Base-by-base conservation (phyloP, 2,797 vertebrate genomes). In the Paguma larvata region DNA sequence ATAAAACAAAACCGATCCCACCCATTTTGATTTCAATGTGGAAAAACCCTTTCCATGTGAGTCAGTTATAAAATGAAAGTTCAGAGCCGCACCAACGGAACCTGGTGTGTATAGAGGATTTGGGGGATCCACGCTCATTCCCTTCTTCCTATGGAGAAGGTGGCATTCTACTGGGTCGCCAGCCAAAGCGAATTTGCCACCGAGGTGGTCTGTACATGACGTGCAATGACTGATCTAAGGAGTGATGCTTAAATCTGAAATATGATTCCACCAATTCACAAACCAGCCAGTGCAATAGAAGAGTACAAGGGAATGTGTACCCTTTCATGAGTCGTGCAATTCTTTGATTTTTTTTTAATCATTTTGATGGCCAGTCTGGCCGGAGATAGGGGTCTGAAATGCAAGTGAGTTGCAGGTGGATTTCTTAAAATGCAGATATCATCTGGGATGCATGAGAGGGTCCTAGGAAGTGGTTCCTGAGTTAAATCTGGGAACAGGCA, bases 21-120 rank as follows among this genome's bases (percentile, higher is more conserved):
- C 96, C 92, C 97, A 98, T 97, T 98, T 98, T 97, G 96, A 91
- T 97, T 97, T 98, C 97, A 87, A 1, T 48, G 88, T 96, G 96
- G 95, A 87, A 95, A 96, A 96, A 94, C 86, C 84, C 85, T 97
- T 95, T 96, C 92, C 92, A 85, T 48, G 67, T 59, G 93, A 82
- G 83, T 96, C 92, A 56, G 56, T 97, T 95, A 53, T 89, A 63
- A 90, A 98, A 90, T 9, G 51, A 51, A 95, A 63, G 62, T 92
- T 88, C 85, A 79, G 85, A 87, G 21, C 30, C 84, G 32, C 9
- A 14, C n/a, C n/a, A 34, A 5, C 13, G 10, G 87, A 63, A 80
- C 44, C 77, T 48, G 56, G 25, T 30, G 72, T 91, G 78, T 21
- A 4, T 44, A 9, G 48, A 62, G 73, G 73, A 21, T 38, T 41